phyloP scores from a whole-genome alignment of 2,888 invertebrate genomes.

The Agapetus fuscipes region DNA sequence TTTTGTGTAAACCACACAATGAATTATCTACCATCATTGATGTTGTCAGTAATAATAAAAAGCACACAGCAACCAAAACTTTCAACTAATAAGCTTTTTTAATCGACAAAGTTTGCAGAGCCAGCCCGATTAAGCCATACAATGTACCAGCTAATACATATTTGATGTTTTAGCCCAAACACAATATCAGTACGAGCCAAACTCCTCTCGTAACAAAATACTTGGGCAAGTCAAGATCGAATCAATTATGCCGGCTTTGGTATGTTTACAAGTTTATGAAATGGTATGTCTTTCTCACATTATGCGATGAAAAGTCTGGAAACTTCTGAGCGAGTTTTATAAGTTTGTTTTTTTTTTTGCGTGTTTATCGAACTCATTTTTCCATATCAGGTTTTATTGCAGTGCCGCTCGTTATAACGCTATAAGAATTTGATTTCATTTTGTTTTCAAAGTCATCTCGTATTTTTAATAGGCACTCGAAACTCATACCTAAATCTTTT shows the following conservation, averaged over 20 bases:
- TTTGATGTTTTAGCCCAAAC: background rate
- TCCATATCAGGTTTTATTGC: background rate
- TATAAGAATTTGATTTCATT: background rate
- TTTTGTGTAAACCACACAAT: too few species aligned
- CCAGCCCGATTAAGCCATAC: too few species aligned
- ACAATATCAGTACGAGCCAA: background rate
- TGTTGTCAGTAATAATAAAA: too few species aligned
- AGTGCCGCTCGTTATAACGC: too few species aligned
- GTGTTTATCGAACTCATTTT: background rate
- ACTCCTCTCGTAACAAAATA: background rate
- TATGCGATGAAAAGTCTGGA: conserved; percentile 10
- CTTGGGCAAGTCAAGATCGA: background rate
- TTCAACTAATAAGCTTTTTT: too few species aligned
- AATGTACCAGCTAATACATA: too few species aligned
- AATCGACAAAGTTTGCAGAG: too few species aligned
- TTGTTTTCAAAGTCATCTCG: too few species aligned
- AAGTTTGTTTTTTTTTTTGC: conserved; percentile 8
- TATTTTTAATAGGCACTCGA: too few species aligned
- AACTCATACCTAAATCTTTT: too few species aligned
- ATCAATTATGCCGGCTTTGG: conserved; percentile 4
- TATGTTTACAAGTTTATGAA: conserved; percentile 4
- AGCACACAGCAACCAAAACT: too few species aligned
- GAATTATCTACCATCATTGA: too few species aligned
- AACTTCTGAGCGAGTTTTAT: conserved; percentile 10
- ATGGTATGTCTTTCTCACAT: conserved; percentile 4